These are phyloP conservation scores for Carassius auratus DNA, from an alignment of 2,113 vertebrate species.

Conservation along the genomic window DNA sequence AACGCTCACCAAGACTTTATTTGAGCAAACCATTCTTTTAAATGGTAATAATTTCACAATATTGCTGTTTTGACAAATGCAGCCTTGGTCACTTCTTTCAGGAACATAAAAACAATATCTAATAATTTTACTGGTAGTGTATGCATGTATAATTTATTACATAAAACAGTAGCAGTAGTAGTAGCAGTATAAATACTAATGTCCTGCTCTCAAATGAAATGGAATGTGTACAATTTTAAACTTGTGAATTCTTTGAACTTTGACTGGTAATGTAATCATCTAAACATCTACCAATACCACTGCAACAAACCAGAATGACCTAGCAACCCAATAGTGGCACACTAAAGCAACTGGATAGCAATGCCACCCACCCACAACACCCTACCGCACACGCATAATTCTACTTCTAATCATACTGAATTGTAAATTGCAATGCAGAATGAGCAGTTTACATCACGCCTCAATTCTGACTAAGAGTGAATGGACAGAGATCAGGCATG, in stretches of 20 bases:
- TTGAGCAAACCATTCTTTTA: too few relatives aligned
- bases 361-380: background rate
- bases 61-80: too few relatives aligned
- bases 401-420: background rate
- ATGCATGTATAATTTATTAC: too few relatives aligned
- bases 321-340: background rate
- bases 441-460: background rate
- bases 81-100: too few relatives aligned
- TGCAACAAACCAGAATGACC: background rate
- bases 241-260: background rate
- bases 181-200: too few relatives aligned
- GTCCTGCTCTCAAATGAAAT: too few relatives aligned
- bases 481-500: background rate
- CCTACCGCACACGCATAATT: background rate
- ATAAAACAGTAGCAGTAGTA: too few relatives aligned
- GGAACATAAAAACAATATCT: too few relatives aligned
- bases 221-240: too few relatives aligned
- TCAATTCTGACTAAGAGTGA: background rate
- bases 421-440: background rate
- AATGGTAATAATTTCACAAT: too few relatives aligned
- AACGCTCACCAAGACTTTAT: too few relatives aligned
- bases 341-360: background rate
- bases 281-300: background rate
- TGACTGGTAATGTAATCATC: background rate
- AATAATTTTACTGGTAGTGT: too few relatives aligned